Evolutionary conservation across 2,888 invertebrate species (phyloP).

Genomic region (Brachycybe producta): DNA sequence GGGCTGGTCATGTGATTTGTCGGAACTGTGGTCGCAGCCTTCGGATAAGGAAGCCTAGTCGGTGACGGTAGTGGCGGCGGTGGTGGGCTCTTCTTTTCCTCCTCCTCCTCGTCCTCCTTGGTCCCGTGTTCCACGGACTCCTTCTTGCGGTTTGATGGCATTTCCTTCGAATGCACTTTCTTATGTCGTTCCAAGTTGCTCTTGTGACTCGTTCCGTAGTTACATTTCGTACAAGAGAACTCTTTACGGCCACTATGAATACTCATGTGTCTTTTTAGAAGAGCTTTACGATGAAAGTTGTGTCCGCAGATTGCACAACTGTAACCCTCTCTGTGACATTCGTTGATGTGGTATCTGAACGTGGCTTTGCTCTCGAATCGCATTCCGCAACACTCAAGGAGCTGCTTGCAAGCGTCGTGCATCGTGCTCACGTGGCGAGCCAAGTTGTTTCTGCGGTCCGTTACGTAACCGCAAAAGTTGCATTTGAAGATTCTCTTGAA

Average conservation of each 20-base stretch:
- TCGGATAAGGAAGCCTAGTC: too few relatives aligned
- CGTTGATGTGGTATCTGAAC: background rate
- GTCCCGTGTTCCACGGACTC: background rate
- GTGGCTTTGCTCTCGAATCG: constrained; percentile 1
- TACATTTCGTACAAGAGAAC: constrained; percentile 29
- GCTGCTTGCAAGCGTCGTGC: background rate
- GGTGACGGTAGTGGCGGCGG: too few relatives aligned
- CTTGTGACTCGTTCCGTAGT: constrained; percentile 34
- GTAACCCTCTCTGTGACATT: background rate
- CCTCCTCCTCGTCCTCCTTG: background rate
- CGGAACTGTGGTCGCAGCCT: too few relatives aligned
- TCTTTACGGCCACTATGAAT: constrained; percentile 34
- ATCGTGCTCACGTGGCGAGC: background rate
- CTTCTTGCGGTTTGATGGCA: background rate
- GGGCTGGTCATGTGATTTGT: too few relatives aligned
- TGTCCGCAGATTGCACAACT: background rate
- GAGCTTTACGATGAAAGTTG: constrained; percentile 26
- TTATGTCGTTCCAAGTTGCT: constrained; percentile 31
- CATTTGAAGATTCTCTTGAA: background rate
- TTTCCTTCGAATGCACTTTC: background rate
- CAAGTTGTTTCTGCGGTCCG: constrained; percentile 4
- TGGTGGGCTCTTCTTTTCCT: background rate
- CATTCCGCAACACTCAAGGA: background rate
- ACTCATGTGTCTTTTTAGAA: constrained; percentile 31
- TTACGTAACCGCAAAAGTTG: background rate